These are phyloP conservation scores for Dione juno DNA, from an alignment of 2,888 invertebrate species.

Conservation along the genomic window DNA sequence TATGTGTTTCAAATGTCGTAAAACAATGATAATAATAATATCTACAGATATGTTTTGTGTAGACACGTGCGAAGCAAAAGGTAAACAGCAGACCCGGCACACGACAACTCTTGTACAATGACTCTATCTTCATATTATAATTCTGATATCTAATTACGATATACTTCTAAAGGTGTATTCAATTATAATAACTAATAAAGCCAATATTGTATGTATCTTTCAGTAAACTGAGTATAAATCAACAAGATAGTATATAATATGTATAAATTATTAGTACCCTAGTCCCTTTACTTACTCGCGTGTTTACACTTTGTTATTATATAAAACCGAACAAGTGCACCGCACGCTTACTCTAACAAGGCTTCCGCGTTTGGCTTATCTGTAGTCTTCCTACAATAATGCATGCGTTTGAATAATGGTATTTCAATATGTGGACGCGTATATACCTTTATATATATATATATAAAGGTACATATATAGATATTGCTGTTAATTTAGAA, in stretches of 20 bases:
- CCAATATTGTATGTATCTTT: not conserved
- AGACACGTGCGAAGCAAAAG: constrained; percentile 25
- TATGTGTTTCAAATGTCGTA: not conserved
- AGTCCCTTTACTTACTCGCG: not conserved
- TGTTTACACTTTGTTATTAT: constrained; percentile 22
- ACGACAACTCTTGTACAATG: constrained; percentile 11
- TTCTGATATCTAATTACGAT: too few relatives aligned
- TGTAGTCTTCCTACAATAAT: constrained; percentile 23
- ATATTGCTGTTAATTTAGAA: constrained; percentile 20
- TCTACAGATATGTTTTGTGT: constrained; percentile 19
- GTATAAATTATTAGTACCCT: constrained; percentile 5
- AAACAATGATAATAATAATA: not conserved
- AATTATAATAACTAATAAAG: not conserved
- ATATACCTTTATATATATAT: not conserved
- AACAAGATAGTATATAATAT: not conserved
- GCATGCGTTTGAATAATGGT: constrained; percentile 5
- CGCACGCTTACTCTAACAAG: constrained; percentile 25
- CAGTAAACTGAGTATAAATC: not conserved
- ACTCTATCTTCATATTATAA: not conserved
- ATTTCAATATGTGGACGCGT: constrained; percentile 6
- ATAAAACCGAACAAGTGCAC: constrained; percentile 38
- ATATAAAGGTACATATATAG: too few relatives aligned
- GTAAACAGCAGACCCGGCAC: constrained; percentile 3
- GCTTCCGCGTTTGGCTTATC: constrained; percentile 36
- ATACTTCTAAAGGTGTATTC: too few relatives aligned